Conservation (phyloP, 2,888 invertebrate genomes). For the Myopa testacea region DNA sequence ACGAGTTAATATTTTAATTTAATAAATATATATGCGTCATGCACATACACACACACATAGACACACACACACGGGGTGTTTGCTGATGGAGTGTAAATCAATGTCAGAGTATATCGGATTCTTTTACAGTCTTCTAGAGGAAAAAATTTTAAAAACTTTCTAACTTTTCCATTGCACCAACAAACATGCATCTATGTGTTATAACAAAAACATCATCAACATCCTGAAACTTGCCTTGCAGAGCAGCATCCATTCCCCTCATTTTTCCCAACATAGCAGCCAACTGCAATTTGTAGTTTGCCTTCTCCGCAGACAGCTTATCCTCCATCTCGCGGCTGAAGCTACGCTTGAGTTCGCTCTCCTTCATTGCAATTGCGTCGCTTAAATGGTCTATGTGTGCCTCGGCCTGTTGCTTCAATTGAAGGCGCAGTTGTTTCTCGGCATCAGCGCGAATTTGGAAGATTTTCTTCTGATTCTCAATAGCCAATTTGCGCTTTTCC, state of each 20-base stretch:
- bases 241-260: conserved; percentile 80
- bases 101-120: neutral
- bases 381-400: conserved; percentile 85
- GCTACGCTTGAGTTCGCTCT: conserved; percentile 70
- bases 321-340: conserved; percentile 75
- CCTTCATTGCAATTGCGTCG: conserved; percentile 75
- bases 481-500: conserved; percentile 75
- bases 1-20: conserved; percentile 2
- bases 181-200: neutral
- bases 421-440: conserved; percentile 79
- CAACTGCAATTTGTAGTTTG: conserved; percentile 77
- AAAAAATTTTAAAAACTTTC: neutral
- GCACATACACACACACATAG: neutral
- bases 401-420: conserved; percentile 86
- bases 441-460: conserved; percentile 75
- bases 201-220: neutral
- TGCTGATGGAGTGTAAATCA: neutral
- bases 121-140: no score
- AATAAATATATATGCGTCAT: conserved; percentile 10
- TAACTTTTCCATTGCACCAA: neutral
- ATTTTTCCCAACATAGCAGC: conserved; percentile 80
- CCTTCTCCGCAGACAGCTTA: conserved; percentile 76
- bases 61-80: neutral
- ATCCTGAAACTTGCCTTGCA: conserved; percentile 73
- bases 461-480: conserved; percentile 78